Percentiles rank a stretch among this genome's conserved stretches.
phyloP scores from a whole-genome alignment of 2,113 vertebrate species.

The Hemibagrus wyckioides region DNA sequence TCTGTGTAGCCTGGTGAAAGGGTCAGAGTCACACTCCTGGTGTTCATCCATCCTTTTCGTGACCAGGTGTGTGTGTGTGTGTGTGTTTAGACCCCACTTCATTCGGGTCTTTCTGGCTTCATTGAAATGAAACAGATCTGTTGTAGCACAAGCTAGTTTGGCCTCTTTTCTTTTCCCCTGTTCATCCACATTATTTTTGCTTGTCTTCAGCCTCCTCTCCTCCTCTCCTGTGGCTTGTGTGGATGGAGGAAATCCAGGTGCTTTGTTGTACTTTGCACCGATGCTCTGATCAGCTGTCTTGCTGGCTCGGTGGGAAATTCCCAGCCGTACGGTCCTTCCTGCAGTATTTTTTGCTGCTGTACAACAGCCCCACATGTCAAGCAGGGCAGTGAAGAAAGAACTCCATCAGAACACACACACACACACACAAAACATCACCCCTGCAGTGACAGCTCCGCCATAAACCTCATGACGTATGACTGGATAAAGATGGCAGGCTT shows the following conservation, averaged over 20 bases:
- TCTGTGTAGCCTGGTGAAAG: slow-evolving; percentile 50
- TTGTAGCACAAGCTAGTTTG: not conserved
- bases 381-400: slow-evolving; percentile 9
- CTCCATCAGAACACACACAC: not conserved
- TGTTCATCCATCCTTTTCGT: not conserved
- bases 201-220: slow-evolving; percentile 45
- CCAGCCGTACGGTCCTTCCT: slow-evolving; percentile 33
- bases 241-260: slow-evolving; percentile 45
- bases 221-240: not conserved
- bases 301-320: slow-evolving; percentile 50
- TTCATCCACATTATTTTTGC: not conserved
- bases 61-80: slow-evolving; percentile 41
- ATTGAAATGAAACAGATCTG: slow-evolving; percentile 12
- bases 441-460: not conserved
- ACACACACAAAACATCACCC: not conserved
- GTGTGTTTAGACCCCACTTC: not conserved
- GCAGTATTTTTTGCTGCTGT: slow-evolving; percentile 20
- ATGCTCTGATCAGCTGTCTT: slow-evolving; percentile 40
- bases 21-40: slow-evolving; percentile 49
- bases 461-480: not conserved
- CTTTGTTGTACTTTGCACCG: slow-evolving; percentile 46
- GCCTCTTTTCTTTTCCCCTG: slow-evolving; percentile 19
- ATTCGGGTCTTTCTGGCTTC: not conserved
- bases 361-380: slow-evolving; percentile 23
- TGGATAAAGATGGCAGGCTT: not conserved